Base-by-base conservation (phyloP, 2,888 invertebrate species). In the Marronus borbonicus region DNA sequence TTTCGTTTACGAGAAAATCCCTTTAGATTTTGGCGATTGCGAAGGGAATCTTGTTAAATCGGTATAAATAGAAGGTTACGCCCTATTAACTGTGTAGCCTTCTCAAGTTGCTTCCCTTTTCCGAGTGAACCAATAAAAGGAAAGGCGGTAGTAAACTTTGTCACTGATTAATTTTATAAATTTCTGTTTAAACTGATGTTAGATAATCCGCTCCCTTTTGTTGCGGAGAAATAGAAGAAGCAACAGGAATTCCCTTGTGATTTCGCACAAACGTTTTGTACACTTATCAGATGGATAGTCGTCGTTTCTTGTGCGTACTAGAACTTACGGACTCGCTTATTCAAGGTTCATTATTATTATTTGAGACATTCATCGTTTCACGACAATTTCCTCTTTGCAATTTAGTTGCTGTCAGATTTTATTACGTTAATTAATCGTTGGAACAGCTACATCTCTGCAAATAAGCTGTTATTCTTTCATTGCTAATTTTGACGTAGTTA, bases 161-260 rank as follows among this genome's bases (percentile, higher is more conserved):
- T 44, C 72, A 60, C 72, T 74, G 62, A 74, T 74, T 74, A 74
- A 60, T 60, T 74, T 44, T 12, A 60, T 74, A 62, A 74, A 74
- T 60, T n/a, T 62, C 24, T 60, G 44, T 60, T 60, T 20, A 39
- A 60, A 74, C 60, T 62, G 72, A 74, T 74, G 72, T 74, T 44
- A 60, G 55, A 62, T 60, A 74, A 70, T 55, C 17, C 28, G 28
- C 58, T 50, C 24, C 44, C 44, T 39, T 28, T 74, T 74, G 62
- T 74, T 24, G 62, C 24, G 12, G 39, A 17, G 39, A 44, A 74
- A 17, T 24, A 60, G 60, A 55, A 31, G 44, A 20, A 66, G 44
- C 39, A 24, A 31, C 52, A 52, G 52, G 69, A 44, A 31, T 17
- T n/a, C 12, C 17, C 55, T 28, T 14, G 52, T 4, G 52, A 70